These are phyloP conservation scores for Chloroclystis v-ata DNA, from an alignment of 2,888 invertebrate species.

Conservation along the genomic window DNA sequence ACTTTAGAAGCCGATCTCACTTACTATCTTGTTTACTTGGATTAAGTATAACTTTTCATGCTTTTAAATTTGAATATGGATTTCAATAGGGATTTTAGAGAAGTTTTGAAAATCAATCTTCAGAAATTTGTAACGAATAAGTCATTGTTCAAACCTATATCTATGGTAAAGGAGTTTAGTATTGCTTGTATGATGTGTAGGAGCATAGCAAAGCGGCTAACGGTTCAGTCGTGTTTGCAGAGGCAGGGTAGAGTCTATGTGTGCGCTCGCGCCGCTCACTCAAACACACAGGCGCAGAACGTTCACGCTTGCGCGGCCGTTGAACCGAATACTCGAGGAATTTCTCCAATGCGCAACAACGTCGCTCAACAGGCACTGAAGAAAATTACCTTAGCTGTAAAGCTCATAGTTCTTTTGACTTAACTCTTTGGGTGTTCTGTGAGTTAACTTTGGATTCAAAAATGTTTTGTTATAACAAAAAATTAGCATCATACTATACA, in stretches of 20 bases:
- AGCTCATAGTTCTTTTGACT: slow-evolving; percentile 7
- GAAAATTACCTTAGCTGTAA: slow-evolving; percentile 57
- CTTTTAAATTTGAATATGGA: too few species aligned
- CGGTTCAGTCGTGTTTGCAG: slow-evolving; percentile 72
- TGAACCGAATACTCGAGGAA: slow-evolving; percentile 76
- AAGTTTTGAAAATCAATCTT: too few species aligned
- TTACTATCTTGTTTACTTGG: too few species aligned
- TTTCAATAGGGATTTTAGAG: too few species aligned
- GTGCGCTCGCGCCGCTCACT: slow-evolving; percentile 60
- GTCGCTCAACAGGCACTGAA: slow-evolving; percentile 61
- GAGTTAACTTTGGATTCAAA: too few species aligned
- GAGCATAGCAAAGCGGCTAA: slow-evolving; percentile 58
- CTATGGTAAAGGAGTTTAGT: slow-evolving; percentile 22
- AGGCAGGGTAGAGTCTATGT: slow-evolving; percentile 55
- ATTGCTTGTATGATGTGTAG: slow-evolving; percentile 54
- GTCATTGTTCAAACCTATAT: neutral
- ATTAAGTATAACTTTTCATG: too few species aligned
- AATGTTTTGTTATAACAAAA: too few species aligned
- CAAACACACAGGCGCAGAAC: slow-evolving; percentile 55
- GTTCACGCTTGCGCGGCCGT: slow-evolving; percentile 69
- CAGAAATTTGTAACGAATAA: too few species aligned
- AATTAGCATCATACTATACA: too few species aligned
- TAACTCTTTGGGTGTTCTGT: too few species aligned
- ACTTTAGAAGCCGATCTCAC: slow-evolving; percentile 23
- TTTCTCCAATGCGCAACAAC: slow-evolving; percentile 64